A percentile compares a stretch with the other conserved stretches of the same genome.
Conservation (phyloP, 2,113 vertebrate species). For the Anoura caudifer region DNA sequence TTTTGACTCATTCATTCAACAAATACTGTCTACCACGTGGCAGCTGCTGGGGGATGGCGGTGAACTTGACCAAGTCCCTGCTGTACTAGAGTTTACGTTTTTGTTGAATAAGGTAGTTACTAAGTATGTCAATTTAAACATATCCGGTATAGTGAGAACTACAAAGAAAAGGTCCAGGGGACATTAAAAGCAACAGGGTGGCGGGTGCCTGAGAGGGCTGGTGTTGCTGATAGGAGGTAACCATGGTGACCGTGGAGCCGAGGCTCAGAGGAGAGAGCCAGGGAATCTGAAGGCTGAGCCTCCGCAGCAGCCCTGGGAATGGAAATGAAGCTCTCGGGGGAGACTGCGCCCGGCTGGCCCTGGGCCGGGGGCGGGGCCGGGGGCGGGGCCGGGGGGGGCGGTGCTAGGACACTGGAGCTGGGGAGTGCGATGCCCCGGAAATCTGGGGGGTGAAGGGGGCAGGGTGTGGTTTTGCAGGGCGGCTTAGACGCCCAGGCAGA, state of each 20-base stretch:
- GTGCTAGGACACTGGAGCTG: too few relatives aligned
- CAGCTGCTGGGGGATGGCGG: neutral
- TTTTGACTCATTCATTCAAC: neutral
- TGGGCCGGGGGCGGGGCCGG: too few relatives aligned
- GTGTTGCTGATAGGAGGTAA: neutral
- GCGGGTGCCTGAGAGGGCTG: neutral
- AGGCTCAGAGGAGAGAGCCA: too few relatives aligned
- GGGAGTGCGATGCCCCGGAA: too few relatives aligned
- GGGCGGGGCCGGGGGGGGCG: too few relatives aligned
- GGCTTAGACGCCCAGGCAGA: neutral
- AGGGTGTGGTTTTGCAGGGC: neutral
- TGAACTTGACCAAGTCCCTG: neutral
- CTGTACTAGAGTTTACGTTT: too few relatives aligned
- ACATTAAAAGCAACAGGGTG: neutral
- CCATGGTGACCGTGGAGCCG: too few relatives aligned
- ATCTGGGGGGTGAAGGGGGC: too few relatives aligned
- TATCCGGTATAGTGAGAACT: neutral
- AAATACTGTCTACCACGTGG: neutral
- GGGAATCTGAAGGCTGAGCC: too few relatives aligned
- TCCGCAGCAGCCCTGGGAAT: too few relatives aligned
- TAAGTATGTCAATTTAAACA: neutral
- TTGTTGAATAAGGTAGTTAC: neutral
- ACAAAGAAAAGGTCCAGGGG: neutral
- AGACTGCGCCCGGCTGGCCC: too few relatives aligned
- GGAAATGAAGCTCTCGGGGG: too few relatives aligned